A percentile compares a stretch with the other conserved stretches of the same genome.
Conservation (phyloP, 1,140 invertebrate genomes). For the Proales similis region DNA sequence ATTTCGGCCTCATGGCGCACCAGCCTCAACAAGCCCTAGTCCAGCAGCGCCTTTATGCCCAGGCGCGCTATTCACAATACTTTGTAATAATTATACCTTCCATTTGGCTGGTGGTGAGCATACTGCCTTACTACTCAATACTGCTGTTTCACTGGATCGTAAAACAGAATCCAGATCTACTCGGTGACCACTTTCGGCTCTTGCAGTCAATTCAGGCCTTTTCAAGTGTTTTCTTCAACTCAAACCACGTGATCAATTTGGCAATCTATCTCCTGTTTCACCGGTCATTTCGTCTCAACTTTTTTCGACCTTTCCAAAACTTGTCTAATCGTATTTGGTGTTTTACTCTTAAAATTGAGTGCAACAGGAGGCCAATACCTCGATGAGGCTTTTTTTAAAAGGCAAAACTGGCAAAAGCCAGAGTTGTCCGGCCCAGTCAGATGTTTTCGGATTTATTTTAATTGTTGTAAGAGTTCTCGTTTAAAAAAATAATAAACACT, state of each 20-base stretch:
- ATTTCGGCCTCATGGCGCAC: neutral
- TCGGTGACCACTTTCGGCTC: too few relatives aligned
- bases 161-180: too few relatives aligned
- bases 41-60: neutral
- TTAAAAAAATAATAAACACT: too few relatives aligned
- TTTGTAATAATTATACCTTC: conserved; percentile 28
- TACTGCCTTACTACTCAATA: conserved; percentile 26
- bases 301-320: conserved; percentile 11
- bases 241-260: conserved; percentile 27
- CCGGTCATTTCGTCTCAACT: conserved; percentile 14
- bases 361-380: too few relatives aligned
- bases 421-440: too few relatives aligned
- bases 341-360: too few relatives aligned
- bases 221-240: conserved; percentile 32
- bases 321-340: conserved; percentile 27
- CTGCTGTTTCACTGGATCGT: conserved; percentile 29
- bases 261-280: conserved; percentile 29
- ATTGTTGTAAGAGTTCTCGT: too few relatives aligned
- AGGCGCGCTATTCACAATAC: conserved; percentile 25
- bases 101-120: conserved; percentile 26
- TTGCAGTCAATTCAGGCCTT: conserved; percentile 28
- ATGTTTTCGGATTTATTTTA: too few relatives aligned
- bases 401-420: too few relatives aligned
- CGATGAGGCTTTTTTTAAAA: too few relatives aligned
- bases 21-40: neutral